phyloP scores from a whole-genome alignment of 1,140 invertebrate genomes.

The Drosophila malerkotliana region DNA sequence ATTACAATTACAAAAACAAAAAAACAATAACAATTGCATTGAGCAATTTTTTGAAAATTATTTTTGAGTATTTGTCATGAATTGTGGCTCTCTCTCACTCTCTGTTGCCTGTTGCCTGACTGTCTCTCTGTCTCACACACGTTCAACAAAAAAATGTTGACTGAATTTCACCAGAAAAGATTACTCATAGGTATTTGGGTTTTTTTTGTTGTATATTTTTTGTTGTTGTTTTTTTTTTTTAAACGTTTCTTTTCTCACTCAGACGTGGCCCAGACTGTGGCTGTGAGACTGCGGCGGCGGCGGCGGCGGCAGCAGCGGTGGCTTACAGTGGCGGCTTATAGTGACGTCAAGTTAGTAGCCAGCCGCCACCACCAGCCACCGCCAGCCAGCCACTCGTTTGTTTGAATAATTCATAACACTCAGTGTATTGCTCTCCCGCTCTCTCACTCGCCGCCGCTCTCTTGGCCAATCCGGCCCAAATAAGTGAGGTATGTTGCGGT shows the following conservation, averaged over 20 bases:
- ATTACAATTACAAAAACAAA: slow-evolving; percentile 30
- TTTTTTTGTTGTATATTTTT: slow-evolving; percentile 22
- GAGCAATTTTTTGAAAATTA: slow-evolving; percentile 26
- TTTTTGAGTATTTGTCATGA: slow-evolving; percentile 48
- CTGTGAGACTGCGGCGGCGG: slow-evolving; percentile 2
- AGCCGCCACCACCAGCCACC: background rate
- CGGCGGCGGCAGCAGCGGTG: background rate
- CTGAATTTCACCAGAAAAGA: slow-evolving; percentile 79
- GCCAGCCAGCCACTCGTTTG: background rate
- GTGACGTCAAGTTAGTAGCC: slow-evolving; percentile 9
- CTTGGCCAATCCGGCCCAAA: background rate
- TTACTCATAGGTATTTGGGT: slow-evolving; percentile 74
- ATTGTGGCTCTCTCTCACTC: background rate
- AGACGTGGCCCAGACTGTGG: slow-evolving; percentile 20
- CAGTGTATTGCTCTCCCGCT: background rate
- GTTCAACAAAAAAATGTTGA: slow-evolving; percentile 15
- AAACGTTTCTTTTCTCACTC: slow-evolving; percentile 1
- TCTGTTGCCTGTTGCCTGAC: background rate
- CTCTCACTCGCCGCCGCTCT: background rate
- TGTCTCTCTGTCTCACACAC: slow-evolving; percentile 19
- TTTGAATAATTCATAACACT: slow-evolving; percentile 8
- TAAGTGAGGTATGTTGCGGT: slow-evolving; percentile 44
- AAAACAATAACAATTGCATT: slow-evolving; percentile 19
- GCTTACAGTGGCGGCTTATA: background rate
- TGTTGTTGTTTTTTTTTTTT: slow-evolving; percentile 17